Conservation (phyloP, 1,140 invertebrate species). For the Cydia fagiglandana region DNA sequence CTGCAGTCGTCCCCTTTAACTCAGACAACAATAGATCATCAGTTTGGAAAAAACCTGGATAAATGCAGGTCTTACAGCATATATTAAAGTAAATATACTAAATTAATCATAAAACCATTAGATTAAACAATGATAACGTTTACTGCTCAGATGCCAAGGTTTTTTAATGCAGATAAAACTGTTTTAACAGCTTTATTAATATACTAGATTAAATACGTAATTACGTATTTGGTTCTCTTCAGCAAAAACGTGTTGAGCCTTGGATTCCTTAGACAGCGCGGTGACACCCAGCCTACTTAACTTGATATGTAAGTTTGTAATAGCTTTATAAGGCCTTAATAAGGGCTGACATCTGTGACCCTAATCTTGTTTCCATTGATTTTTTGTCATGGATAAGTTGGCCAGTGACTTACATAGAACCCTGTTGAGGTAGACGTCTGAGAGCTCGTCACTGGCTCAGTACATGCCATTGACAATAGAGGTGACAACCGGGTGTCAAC, state of each 20-base stretch:
- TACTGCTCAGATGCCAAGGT: constrained; percentile 8
- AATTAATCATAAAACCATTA: neutral
- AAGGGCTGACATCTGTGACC: neutral
- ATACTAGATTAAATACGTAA: neutral
- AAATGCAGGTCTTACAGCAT: neutral
- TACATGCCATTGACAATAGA: too few species aligned
- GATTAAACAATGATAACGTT: constrained; percentile 1
- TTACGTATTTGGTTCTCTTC: constrained; percentile 5
- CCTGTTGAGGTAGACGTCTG: too few species aligned
- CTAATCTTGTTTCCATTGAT: neutral
- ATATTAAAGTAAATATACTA: neutral
- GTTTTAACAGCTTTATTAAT: neutral
- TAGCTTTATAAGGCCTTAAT: neutral
- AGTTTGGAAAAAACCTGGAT: neutral
- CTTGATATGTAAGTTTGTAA: neutral
- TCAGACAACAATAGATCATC: neutral
- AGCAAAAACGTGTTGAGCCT: constrained; percentile 35
- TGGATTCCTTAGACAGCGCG: constrained; percentile 22
- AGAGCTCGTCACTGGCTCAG: too few species aligned
- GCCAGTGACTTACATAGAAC: too few species aligned
- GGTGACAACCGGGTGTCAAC: too few species aligned
- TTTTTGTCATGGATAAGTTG: neutral
- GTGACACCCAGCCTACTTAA: constrained; percentile 6
- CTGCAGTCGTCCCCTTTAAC: too few species aligned
- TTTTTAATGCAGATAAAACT: neutral